These are phyloP conservation scores for Sinosuthora webbiana DNA, from an alignment of 2,113 vertebrate species.

Conservation along the genomic window DNA sequence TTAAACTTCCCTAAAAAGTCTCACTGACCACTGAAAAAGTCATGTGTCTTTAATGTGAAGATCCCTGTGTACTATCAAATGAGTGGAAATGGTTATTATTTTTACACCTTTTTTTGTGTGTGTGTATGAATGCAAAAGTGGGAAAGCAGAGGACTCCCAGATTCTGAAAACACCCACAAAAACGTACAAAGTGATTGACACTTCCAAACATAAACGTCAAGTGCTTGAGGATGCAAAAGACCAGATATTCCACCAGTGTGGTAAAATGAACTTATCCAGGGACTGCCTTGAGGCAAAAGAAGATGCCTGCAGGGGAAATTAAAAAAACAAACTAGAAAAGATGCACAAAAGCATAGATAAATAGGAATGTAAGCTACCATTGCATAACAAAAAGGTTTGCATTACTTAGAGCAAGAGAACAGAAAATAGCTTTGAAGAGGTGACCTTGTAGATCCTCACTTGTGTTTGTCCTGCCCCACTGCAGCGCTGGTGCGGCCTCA, in stretches of 20 bases:
- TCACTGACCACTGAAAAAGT: neutral
- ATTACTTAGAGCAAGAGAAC: neutral
- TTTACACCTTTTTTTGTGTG: neutral
- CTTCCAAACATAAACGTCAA: neutral
- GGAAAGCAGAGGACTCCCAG: neutral
- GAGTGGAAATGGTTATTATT: neutral
- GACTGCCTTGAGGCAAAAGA: neutral
- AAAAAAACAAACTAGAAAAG: neutral
- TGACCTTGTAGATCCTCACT: neutral
- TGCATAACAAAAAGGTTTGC: neutral
- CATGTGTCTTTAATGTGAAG: neutral
- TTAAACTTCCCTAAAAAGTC: neutral
- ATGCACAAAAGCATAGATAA: neutral
- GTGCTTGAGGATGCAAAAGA: neutral
- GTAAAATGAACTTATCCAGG: neutral
- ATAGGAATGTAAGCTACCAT: neutral
- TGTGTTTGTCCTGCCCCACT: neutral
- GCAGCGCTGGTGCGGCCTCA: rapidly evolving
- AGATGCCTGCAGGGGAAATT: neutral
- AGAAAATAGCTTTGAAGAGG: neutral
- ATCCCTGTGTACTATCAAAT: neutral
- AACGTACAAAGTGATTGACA: neutral
- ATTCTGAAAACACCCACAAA: neutral
- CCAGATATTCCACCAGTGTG: neutral
- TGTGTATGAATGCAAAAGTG: neutral